Percentiles rank a stretch among this genome's conserved stretches.
These are phyloP conservation scores for Parauchenoglanis ngamensis DNA, from an alignment of 2,797 vertebrate genomes.

Conservation along the genomic window DNA sequence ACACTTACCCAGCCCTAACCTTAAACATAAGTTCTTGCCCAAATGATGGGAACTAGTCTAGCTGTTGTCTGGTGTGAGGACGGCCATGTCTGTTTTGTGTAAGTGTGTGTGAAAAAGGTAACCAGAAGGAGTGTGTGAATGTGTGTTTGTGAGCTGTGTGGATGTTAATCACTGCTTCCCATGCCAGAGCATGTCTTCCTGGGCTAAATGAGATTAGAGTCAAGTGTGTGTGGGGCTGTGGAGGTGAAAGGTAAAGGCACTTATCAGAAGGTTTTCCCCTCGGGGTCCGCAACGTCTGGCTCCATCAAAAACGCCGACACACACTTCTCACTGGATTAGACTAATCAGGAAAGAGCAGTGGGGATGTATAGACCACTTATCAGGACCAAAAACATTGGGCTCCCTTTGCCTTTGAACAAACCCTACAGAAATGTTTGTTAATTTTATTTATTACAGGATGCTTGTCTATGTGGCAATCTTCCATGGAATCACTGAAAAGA, in stretches of 20 bases:
- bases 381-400: slow-evolving; percentile 79
- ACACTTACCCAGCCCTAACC: too few species aligned
- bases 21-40: not conserved
- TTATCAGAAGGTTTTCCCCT: slow-evolving; percentile 79
- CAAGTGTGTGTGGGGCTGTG: slow-evolving; percentile 75
- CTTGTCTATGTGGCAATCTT: slow-evolving; percentile 84
- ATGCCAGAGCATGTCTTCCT: slow-evolving; percentile 78
- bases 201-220: slow-evolving; percentile 80
- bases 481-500: slow-evolving; percentile 79
- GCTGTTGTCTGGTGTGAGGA: slow-evolving; percentile 4
- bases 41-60: slow-evolving; percentile 10
- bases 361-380: slow-evolving; percentile 83
- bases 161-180: slow-evolving; percentile 77
- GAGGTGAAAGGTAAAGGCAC: slow-evolving; percentile 88
- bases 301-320: slow-evolving; percentile 81
- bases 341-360: slow-evolving; percentile 82
- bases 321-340: slow-evolving; percentile 84
- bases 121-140: not conserved
- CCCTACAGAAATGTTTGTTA: slow-evolving; percentile 86
- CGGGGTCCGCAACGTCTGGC: slow-evolving; percentile 75
- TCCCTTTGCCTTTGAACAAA: slow-evolving; percentile 82
- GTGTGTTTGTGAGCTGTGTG: slow-evolving; percentile 62
- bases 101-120: slow-evolving; percentile 15
- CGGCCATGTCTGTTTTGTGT: slow-evolving; percentile 27
- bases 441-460: slow-evolving; percentile 84